Conservation (phyloP, 2,888 invertebrate species). For the Xestoiulus laeticollis region DNA sequence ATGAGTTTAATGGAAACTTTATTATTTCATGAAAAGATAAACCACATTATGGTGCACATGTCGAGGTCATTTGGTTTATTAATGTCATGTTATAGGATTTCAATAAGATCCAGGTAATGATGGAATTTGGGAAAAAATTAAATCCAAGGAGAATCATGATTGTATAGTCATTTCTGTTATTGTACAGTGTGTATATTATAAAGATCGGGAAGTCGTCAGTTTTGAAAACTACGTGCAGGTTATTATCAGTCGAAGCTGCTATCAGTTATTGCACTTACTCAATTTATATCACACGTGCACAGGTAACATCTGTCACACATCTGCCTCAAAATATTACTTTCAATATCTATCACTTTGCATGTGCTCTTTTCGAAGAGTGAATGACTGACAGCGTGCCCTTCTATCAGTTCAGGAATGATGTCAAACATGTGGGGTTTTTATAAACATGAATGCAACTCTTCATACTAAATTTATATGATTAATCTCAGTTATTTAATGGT, state of each 20-base stretch:
- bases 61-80: background rate
- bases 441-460: too few relatives aligned
- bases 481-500: too few relatives aligned
- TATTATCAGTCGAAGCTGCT: background rate
- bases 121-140: background rate
- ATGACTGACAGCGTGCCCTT: too few relatives aligned
- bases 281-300: background rate
- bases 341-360: background rate
- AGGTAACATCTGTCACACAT: background rate
- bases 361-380: too few relatives aligned
- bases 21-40: background rate
- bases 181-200: too few relatives aligned
- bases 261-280: background rate
- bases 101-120: background rate
- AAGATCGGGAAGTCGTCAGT: background rate
- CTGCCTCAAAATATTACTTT: background rate
- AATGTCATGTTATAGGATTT: background rate
- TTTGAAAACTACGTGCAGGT: background rate
- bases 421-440: too few relatives aligned
- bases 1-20: background rate
- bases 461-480: too few relatives aligned
- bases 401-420: too few relatives aligned
- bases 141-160: constrained; percentile 7
- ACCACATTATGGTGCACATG: too few relatives aligned
- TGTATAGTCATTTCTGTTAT: background rate